phyloP scores from a whole-genome alignment of 2,888 invertebrate genomes.

The Agrotis puta region DNA sequence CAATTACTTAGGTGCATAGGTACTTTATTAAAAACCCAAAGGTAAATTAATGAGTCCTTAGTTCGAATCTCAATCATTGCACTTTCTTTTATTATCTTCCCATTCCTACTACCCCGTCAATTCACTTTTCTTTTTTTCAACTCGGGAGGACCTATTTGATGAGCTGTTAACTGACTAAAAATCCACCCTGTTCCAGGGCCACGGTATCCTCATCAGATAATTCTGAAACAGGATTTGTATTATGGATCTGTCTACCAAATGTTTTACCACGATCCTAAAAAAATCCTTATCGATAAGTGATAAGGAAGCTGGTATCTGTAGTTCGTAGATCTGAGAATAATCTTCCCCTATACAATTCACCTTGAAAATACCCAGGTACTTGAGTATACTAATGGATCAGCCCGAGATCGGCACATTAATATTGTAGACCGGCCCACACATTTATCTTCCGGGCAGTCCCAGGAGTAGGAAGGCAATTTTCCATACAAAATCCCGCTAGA shows the following conservation, averaged over 20 bases:
- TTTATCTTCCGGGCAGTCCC: constrained; percentile 26
- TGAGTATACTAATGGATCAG: constrained; percentile 7
- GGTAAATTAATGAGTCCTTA: not conserved
- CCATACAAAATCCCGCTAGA: constrained; percentile 16
- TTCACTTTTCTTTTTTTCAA: too few relatives aligned
- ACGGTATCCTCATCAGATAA: too few relatives aligned
- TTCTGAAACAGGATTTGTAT: too few relatives aligned
- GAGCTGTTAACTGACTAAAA: too few relatives aligned
- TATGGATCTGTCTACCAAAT: too few relatives aligned
- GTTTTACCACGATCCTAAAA: too few relatives aligned
- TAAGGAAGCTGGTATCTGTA: too few relatives aligned
- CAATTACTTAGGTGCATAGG: constrained; percentile 16
- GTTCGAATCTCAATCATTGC: not conserved
- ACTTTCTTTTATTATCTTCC: too few relatives aligned
- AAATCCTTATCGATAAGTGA: too few relatives aligned
- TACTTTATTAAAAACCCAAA: not conserved
- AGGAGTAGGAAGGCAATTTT: constrained; percentile 32
- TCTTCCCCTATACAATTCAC: not conserved
- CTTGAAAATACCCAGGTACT: constrained; percentile 15
- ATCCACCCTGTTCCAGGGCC: too few relatives aligned
- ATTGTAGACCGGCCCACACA: constrained; percentile 29
- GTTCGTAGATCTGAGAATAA: not conserved
- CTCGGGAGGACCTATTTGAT: too few relatives aligned
- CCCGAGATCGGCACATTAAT: constrained; percentile 26
- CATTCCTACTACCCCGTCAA: too few relatives aligned